A percentile compares a stretch with the other conserved stretches of the same genome.
Evolutionary conservation across 2,113 vertebrate species (phyloP).

Genomic region (Rhodinocichla rosea): DNA sequence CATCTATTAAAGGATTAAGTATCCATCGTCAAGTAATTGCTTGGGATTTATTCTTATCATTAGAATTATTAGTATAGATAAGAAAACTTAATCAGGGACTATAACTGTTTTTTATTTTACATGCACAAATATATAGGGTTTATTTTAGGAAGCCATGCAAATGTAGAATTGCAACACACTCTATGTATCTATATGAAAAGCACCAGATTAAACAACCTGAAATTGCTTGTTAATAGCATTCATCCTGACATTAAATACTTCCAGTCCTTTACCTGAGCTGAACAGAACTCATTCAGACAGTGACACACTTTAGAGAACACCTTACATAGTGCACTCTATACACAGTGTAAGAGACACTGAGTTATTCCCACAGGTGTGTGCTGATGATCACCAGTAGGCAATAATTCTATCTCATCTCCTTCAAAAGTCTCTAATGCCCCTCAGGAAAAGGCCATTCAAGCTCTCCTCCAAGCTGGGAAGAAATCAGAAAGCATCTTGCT

Average conservation of each 20-base stretch:
- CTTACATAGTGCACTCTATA: accelerated
- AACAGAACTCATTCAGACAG: neutral
- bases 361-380: neutral
- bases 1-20: neutral
- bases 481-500: neutral
- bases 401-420: neutral
- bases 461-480: neutral
- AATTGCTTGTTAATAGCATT: neutral
- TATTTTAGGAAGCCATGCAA: neutral
- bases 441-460: neutral
- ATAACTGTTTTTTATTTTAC: neutral
- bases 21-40: neutral
- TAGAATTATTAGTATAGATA: neutral
- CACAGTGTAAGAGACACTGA: neutral
- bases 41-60: neutral
- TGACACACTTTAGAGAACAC: neutral
- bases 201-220: neutral
- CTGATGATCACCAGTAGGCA: neutral
- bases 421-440: neutral
- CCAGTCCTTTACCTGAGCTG: neutral
- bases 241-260: neutral
- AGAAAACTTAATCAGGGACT: neutral
- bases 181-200: neutral
- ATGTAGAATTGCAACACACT: neutral
- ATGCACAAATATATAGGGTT: neutral